Conservation (phyloP, 2,113 vertebrate genomes). For the Oxygymnocypris stewartii region DNA sequence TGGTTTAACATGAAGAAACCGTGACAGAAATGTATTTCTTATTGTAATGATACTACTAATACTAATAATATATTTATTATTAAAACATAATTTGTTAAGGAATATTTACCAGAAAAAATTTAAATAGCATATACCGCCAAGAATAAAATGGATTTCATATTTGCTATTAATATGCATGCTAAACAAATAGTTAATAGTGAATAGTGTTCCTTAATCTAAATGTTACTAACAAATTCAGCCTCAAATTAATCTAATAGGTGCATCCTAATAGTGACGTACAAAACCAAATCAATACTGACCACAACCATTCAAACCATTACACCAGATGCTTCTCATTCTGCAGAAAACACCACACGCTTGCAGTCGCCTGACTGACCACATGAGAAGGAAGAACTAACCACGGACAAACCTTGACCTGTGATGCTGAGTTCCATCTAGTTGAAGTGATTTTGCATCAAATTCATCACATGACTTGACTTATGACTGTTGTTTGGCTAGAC, state of each 20-base stretch:
- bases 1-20: too few relatives aligned
- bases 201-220: too few relatives aligned
- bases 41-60: too few relatives aligned
- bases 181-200: too few relatives aligned
- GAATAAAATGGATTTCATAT: too few relatives aligned
- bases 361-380: not conserved
- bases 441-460: not conserved
- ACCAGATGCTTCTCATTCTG: not conserved
- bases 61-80: too few relatives aligned
- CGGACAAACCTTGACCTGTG: conserved; percentile 9
- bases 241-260: not conserved
- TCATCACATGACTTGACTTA: conserved; percentile 5
- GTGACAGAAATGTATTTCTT: too few relatives aligned
- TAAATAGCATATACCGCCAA: too few relatives aligned
- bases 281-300: not conserved
- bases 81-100: too few relatives aligned
- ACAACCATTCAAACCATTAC: not conserved
- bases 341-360: not conserved
- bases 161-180: too few relatives aligned
- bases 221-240: not conserved
- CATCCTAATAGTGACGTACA: not conserved
- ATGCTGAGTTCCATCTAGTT: not conserved
- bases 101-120: too few relatives aligned
- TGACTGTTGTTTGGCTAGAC: not conserved
- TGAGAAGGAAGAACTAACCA: conserved; percentile 4